Base-by-base conservation (phyloP, 30 jellyfish, hydroid and myxozoan species). In the Aurelia sp. region DNA sequence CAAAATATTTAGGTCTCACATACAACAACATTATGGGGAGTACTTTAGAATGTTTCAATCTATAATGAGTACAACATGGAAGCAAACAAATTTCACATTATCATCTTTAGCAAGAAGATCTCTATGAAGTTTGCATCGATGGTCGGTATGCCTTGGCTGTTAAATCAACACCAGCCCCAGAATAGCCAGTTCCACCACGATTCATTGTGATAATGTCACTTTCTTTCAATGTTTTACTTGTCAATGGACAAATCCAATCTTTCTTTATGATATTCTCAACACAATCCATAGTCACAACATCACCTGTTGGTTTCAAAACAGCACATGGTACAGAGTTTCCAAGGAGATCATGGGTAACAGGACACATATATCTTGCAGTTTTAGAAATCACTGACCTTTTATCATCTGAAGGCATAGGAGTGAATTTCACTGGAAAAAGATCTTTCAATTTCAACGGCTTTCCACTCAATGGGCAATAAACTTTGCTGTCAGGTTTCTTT, bases 121-220 rank as follows among this genome's bases (percentile, higher is more conserved):
- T 69, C 30, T 53, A 81, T 13, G 78, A 85, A 2, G 94, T 85
- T 55, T 85, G 94, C 93, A 92, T 82, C 17, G 97, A 68, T 13
- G 98, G 97, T 19, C 98, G 78, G 55, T 86, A 87, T 13, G 86
- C 67, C 66, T 86, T 86, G 17, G 97, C 98, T 41, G 74, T 75
- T 57, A 92, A 50, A 17, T 82, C 85, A 1, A 52, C 81, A 35
- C 92, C 93, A 22, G 88, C 90, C 6, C 90, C 94, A 8, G 99
- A 69, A 79, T 67, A 94, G 33, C 97, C 97, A 47, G 99, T 88
- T 7, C 99, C 99, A 15, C 99, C 99, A 13, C 97, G 35, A 51
- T 90, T 74, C 76, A 94, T 58, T 31, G 63, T 88, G 18, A 94
- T 94, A 9, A 94, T 84, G 74, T 94, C 99, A 17, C 61, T 47